These are phyloP conservation scores for Pogonognathellus flavescens DNA, from an alignment of 1,140 invertebrate genomes.

Conservation along the genomic window DNA sequence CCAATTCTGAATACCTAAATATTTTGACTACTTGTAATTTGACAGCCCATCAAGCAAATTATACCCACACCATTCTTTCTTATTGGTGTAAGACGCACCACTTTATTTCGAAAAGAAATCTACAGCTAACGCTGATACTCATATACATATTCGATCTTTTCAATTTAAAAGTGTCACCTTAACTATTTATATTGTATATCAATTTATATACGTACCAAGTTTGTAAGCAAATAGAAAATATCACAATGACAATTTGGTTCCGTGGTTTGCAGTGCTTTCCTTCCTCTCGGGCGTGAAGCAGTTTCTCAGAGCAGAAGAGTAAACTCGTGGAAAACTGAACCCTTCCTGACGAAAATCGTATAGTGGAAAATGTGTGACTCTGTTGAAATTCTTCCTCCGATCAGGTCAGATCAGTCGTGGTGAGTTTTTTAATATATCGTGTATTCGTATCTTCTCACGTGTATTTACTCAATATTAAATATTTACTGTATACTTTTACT, in stretches of 20 bases:
- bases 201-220: conserved; percentile 50
- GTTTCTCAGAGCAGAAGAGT: conserved; percentile 40
- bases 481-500: conserved; percentile 5
- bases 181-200: too few species aligned
- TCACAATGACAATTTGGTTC: conserved; percentile 67
- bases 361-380: conserved; percentile 24
- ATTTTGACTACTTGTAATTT: neutral
- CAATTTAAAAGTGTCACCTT: too few species aligned
- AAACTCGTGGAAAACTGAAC: conserved; percentile 52
- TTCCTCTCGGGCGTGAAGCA: conserved; percentile 39
- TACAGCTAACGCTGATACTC: too few species aligned
- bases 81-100: too few species aligned
- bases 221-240: conserved; percentile 63
- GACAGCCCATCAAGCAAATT: too few species aligned
- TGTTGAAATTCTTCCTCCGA: conserved; percentile 36
- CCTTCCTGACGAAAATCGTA: conserved; percentile 36
- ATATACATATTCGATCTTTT: too few species aligned
- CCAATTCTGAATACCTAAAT: neutral
- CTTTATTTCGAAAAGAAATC: too few species aligned
- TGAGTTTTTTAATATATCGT: conserved; percentile 7
- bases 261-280: conserved; percentile 55
- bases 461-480: conserved; percentile 5
- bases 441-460: conserved; percentile 9
- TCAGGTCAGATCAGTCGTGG: conserved; percentile 45
- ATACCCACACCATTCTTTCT: too few species aligned